Conservation (phyloP, 2,113 vertebrate species). For the Platanista minor region DNA sequence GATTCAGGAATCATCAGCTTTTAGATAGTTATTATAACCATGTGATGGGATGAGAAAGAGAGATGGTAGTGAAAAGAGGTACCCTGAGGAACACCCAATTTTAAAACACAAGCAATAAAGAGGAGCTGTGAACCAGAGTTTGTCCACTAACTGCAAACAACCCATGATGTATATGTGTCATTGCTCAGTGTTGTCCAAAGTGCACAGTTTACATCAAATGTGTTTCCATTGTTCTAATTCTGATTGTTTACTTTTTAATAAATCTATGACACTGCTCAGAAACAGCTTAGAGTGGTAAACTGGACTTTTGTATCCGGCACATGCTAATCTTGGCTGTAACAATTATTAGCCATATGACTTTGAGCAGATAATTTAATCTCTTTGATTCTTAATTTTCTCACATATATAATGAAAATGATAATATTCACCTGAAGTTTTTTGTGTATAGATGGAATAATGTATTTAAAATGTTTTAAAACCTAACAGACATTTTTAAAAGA, state of each 20-base stretch:
- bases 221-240: neutral
- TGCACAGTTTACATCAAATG: neutral
- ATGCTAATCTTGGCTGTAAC: neutral
- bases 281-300: neutral
- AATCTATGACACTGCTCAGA: neutral
- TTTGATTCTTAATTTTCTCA: neutral
- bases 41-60: neutral
- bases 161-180: neutral
- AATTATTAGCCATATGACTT: neutral
- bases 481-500: neutral
- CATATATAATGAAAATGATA: neutral
- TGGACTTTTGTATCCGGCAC: neutral
- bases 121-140: neutral
- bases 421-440: neutral
- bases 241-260: constrained; percentile 26
- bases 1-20: neutral
- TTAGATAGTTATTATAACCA: neutral
- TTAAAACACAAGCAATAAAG: neutral
- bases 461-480: neutral
- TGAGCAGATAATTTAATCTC: neutral
- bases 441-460: neutral
- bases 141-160: constrained; percentile 42
- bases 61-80: neutral
- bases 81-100: neutral
- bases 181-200: constrained; percentile 5